Conservation (phyloP, 2,888 invertebrate species). For the Cenopis cana region DNA sequence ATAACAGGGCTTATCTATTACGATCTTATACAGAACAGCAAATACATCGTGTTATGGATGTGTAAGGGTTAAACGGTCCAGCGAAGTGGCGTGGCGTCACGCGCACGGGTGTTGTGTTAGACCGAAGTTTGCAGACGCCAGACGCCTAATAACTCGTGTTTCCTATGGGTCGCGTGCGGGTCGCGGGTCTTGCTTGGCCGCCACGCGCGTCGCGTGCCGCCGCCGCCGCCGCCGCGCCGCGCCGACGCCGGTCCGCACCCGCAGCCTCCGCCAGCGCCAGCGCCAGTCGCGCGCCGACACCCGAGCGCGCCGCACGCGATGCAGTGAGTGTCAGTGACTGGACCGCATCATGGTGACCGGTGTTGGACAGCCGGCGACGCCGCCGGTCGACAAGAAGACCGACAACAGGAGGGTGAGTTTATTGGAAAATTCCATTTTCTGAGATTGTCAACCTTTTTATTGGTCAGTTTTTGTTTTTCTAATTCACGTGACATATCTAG, state of each 20-base stretch:
- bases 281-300: conserved; percentile 76
- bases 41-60: too few species aligned
- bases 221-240: conserved; percentile 27
- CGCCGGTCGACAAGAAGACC: conserved; percentile 65
- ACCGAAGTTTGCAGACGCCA: background rate
- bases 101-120: background rate
- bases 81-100: background rate
- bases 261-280: conserved; percentile 45
- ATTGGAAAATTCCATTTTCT: conserved; percentile 21
- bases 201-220: conserved; percentile 44
- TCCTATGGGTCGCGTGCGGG: conserved; percentile 1
- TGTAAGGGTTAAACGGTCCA: background rate
- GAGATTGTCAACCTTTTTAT: background rate
- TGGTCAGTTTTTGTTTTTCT: conserved; percentile 34
- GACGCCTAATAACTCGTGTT: background rate
- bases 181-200: conserved; percentile 41
- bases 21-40: too few species aligned
- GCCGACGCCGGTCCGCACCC: background rate
- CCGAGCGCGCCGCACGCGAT: conserved; percentile 56
- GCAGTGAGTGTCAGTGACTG: conserved; percentile 48
- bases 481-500: background rate
- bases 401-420: conserved; percentile 78
- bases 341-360: conserved; percentile 75
- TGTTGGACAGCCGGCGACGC: conserved; percentile 58
- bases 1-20: too few species aligned